Conservation (phyloP, 2,888 invertebrate genomes). For the Drosophila paranaensis region DNA sequence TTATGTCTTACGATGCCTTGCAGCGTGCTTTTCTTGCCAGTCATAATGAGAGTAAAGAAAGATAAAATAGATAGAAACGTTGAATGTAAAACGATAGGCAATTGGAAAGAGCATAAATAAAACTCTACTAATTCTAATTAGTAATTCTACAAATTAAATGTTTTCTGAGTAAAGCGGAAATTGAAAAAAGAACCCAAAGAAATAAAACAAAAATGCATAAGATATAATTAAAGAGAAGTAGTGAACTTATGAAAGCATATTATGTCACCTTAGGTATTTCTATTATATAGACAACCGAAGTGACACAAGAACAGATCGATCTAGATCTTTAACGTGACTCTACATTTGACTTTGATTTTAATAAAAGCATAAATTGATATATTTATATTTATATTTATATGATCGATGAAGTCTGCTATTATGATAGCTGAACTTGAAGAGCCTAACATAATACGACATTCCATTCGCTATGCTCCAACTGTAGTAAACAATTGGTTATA, state of each 20-base stretch:
- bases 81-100: background rate
- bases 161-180: background rate
- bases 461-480: no score
- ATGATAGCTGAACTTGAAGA: background rate
- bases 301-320: no score
- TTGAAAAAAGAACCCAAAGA: background rate
- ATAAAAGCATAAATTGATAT: no score
- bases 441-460: no score
- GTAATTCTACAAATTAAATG: no score
- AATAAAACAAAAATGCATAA: background rate
- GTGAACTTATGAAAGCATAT: no score
- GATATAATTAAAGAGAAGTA: background rate
- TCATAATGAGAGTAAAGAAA: conserved; percentile 44
- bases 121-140: no score
- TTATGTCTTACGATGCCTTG: conserved; percentile 59
- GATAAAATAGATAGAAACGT: conserved; percentile 11
- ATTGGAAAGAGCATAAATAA: no score
- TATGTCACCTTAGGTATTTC: no score
- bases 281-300: no score
- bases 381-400: no score
- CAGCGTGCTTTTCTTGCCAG: conserved; percentile 83
- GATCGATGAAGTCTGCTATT: no score
- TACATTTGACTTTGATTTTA: background rate
- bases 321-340: background rate
- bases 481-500: conserved; percentile 50